Percentiles rank a stretch among this genome's conserved stretches.
These are phyloP conservation scores for Amitus sp. DNA, from an alignment of 2,888 invertebrate species.

Conservation along the genomic window DNA sequence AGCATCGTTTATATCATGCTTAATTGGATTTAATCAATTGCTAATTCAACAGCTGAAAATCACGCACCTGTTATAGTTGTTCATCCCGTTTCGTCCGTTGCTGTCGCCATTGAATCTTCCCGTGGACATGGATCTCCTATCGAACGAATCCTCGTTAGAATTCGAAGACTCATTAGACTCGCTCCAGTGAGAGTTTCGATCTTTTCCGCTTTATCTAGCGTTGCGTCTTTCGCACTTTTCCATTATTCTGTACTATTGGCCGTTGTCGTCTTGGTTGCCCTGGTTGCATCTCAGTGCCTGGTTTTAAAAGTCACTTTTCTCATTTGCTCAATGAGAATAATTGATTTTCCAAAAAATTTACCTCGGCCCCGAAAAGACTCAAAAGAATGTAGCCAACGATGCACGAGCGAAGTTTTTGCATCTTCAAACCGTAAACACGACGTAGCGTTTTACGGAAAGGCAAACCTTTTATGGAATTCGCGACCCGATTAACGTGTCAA, in stretches of 20 bases:
- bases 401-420: slow-evolving; percentile 17
- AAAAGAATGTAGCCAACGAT: slow-evolving; percentile 18
- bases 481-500: slow-evolving; percentile 25
- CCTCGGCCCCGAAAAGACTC: background rate
- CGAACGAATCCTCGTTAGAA: slow-evolving; percentile 49
- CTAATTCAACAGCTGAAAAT: background rate
- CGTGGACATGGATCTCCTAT: slow-evolving; percentile 48
- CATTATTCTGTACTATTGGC: slow-evolving; percentile 70
- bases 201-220: slow-evolving; percentile 26
- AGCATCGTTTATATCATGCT: no score
- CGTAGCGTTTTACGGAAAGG: background rate
- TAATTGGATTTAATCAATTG: no score
- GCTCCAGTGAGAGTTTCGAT: slow-evolving; percentile 29
- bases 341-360: background rate
- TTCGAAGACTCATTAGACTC: slow-evolving; percentile 47
- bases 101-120: slow-evolving; percentile 18
- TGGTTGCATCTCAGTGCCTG: slow-evolving; percentile 71
- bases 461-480: background rate
- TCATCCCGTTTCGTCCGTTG: slow-evolving; percentile 23
- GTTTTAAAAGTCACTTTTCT: slow-evolving; percentile 4
- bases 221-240: slow-evolving; percentile 68
- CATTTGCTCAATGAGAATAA: background rate
- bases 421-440: slow-evolving; percentile 7
- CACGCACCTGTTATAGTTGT: slow-evolving; percentile 3
- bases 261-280: slow-evolving; percentile 70